These are phyloP conservation scores for Rhinoderma darwinii DNA, from an alignment of 2,113 vertebrate genomes.

Conservation along the genomic window DNA sequence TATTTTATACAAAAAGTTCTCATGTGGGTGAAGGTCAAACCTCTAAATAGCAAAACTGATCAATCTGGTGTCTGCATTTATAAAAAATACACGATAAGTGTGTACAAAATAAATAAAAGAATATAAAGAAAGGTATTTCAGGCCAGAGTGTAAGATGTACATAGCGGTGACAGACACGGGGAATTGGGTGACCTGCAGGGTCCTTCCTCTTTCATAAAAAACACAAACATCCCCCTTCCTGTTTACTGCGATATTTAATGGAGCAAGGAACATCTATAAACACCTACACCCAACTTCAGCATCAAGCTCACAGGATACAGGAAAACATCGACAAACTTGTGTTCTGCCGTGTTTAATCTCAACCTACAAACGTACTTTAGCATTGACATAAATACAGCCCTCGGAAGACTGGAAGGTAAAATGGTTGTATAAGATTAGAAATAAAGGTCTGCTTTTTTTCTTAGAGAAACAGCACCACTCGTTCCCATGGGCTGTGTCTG, in stretches of 20 bases:
- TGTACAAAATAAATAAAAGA: background rate
- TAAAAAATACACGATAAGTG: background rate
- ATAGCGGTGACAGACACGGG: background rate
- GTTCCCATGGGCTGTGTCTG: background rate
- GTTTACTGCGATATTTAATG: constrained; percentile 5
- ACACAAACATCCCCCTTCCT: constrained; percentile 30
- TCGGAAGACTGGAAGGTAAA: background rate
- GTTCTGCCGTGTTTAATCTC: background rate
- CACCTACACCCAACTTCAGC: constrained; percentile 16
- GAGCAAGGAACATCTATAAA: constrained; percentile 18
- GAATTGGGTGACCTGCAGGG: background rate
- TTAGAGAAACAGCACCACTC: background rate
- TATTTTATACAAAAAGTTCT: background rate
- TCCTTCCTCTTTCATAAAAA: constrained; percentile 13
- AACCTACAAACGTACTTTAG: background rate
- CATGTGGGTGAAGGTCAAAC: background rate
- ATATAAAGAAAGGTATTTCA: background rate
- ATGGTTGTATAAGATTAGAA: too few relatives aligned
- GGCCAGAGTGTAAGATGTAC: background rate
- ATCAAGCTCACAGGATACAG: background rate
- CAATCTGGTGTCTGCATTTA: background rate
- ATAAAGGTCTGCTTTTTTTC: background rate
- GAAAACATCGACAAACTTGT: background rate
- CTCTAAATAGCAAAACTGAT: too few relatives aligned
- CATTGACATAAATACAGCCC: background rate